A percentile compares a stretch with the other conserved stretches of the same genome.
phyloP scores from a whole-genome alignment of 2,888 invertebrate species.

The Hoplodrina ambigua region DNA sequence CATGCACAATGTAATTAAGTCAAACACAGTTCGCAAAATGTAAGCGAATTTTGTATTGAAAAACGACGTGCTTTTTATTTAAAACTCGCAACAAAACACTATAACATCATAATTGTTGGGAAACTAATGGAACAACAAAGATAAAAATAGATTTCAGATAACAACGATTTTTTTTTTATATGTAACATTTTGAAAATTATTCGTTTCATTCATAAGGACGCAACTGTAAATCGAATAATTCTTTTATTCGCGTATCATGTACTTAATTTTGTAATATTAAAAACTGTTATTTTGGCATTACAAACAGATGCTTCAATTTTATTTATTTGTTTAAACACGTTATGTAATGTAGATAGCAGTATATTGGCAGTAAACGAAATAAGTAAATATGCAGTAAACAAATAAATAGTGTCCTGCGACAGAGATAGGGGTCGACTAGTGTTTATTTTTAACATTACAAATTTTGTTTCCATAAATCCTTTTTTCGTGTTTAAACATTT shows the following conservation, averaged over 20 bases:
- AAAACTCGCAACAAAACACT: neutral
- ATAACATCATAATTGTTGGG: neutral
- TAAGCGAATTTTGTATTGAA: constrained; percentile 56
- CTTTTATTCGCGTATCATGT: too few relatives aligned
- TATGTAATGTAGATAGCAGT: too few relatives aligned
- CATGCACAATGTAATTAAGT: neutral
- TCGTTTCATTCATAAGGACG: constrained; percentile 14
- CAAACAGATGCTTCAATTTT: too few relatives aligned
- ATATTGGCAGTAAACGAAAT: too few relatives aligned
- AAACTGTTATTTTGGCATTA: too few relatives aligned
- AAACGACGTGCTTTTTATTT: constrained; percentile 4
- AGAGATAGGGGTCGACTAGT: neutral
- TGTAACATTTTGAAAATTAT: neutral
- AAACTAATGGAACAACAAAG: constrained; percentile 8
- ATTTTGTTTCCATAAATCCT: neutral
- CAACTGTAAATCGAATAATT: constrained; percentile 9
- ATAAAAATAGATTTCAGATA: constrained; percentile 4
- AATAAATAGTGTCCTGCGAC: neutral
- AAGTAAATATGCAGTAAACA: neutral
- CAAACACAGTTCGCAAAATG: constrained; percentile 25
- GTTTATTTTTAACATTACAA: neutral
- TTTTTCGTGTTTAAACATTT: neutral
- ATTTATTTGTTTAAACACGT: too few relatives aligned
- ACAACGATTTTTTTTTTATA: too few relatives aligned
- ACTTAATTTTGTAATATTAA: too few relatives aligned